phyloP scores from a whole-genome alignment of 1,140 invertebrate genomes.

The Drosophila oshimai region DNA sequence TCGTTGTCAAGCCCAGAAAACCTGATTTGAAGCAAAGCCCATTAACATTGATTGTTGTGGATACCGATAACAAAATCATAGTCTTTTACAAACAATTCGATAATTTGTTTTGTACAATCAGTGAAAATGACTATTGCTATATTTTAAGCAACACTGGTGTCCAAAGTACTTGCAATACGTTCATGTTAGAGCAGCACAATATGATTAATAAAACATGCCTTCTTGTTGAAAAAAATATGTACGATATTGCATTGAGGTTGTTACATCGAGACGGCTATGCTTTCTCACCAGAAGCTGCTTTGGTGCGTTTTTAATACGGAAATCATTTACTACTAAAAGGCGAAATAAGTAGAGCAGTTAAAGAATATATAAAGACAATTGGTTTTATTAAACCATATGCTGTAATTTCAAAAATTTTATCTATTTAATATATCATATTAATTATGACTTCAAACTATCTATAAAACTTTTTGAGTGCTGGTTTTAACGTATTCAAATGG shows the following conservation, averaged over 20 bases:
- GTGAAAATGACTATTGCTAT: slow-evolving; percentile 6
- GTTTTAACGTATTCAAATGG: slow-evolving; percentile 21
- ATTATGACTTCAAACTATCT: slow-evolving; percentile 1
- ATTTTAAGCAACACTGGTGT: slow-evolving; percentile 29
- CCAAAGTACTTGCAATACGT: background rate
- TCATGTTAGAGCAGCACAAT: slow-evolving; percentile 29
- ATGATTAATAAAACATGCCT: slow-evolving; percentile 17
- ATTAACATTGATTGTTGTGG: slow-evolving; percentile 32
- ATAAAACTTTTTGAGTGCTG: slow-evolving; percentile 39
- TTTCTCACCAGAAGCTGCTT: slow-evolving; percentile 8
- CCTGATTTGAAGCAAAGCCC: background rate
- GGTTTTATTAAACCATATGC: slow-evolving; percentile 48
- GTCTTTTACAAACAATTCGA: slow-evolving; percentile 44
- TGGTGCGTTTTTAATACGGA: slow-evolving; percentile 45
- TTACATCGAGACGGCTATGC: slow-evolving; percentile 25
- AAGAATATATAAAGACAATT: slow-evolving; percentile 53
- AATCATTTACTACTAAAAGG: slow-evolving; percentile 52
- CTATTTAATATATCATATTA: slow-evolving; percentile 35
- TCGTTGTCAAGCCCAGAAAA: slow-evolving; percentile 16
- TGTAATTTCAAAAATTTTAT: slow-evolving; percentile 56
- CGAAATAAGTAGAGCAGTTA: slow-evolving; percentile 21
- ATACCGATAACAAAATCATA: slow-evolving; percentile 61
- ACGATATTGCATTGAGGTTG: slow-evolving; percentile 38
- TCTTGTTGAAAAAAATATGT: slow-evolving; percentile 44
- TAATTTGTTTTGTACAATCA: slow-evolving; percentile 22